These are phyloP conservation scores for Aleiodes leptofemur DNA, from an alignment of 2,888 invertebrate genomes.

Conservation along the genomic window DNA sequence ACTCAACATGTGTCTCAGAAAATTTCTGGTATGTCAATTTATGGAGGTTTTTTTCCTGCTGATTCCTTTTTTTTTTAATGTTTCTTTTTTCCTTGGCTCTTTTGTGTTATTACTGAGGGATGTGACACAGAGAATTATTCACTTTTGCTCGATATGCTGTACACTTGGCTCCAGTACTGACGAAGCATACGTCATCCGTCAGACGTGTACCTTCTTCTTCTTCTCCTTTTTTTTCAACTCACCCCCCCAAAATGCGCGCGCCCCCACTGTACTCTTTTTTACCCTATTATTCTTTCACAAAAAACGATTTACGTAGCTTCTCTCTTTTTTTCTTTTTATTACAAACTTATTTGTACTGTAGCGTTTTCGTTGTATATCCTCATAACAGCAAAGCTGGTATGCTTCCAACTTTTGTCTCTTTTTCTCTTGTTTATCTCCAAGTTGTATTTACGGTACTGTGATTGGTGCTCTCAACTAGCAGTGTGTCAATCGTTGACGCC, in stretches of 20 bases:
- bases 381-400: not conserved
- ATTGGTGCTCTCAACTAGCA: conserved; percentile 12
- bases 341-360: conserved; percentile 17
- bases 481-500: not conserved
- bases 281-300: conserved; percentile 9
- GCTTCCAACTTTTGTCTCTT: conserved; percentile 12
- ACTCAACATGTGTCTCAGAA: conserved; percentile 15
- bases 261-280: not conserved
- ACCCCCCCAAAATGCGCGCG: no score
- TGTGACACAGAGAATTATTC: conserved; percentile 31
- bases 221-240: conserved; percentile 1
- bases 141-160: conserved; percentile 23
- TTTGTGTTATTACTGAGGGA: not conserved
- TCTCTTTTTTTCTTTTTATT: conserved; percentile 3
- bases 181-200: conserved; percentile 24
- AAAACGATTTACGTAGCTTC: not conserved
- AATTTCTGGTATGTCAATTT: not conserved
- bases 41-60: not conserved
- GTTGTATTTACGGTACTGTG: conserved; percentile 18
- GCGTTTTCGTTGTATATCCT: conserved; percentile 22
- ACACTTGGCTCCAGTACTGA: conserved; percentile 24
- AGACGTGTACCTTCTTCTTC: not conserved
- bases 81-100: not conserved
- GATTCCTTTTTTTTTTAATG: no score
- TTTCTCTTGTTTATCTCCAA: conserved; percentile 12